Percentiles rank a stretch among this genome's conserved stretches.
These are phyloP conservation scores for Hassar affinis DNA, from an alignment of 2,113 vertebrate genomes.

Conservation along the genomic window DNA sequence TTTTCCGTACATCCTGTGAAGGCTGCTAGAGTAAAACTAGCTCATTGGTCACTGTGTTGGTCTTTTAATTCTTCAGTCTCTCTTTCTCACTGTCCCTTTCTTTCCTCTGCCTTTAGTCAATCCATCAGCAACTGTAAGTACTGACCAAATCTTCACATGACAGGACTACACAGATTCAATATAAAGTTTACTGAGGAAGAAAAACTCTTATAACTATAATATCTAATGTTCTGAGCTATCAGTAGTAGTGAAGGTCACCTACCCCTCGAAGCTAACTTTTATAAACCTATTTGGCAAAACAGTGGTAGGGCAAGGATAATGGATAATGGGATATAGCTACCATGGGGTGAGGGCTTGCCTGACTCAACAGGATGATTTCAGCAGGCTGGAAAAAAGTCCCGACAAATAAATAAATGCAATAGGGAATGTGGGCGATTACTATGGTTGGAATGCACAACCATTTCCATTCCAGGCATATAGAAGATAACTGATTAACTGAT, in stretches of 20 bases:
- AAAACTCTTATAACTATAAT: too few relatives aligned
- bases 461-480: too few relatives aligned
- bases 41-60: not conserved
- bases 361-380: not conserved
- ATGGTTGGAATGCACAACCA: too few relatives aligned
- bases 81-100: not conserved
- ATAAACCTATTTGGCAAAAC: not conserved
- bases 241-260: not conserved
- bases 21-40: not conserved
- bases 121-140: not conserved
- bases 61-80: not conserved
- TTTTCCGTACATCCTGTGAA: not conserved
- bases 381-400: not conserved
- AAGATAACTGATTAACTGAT: too few relatives aligned
- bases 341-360: not conserved
- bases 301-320: not conserved
- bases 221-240: not conserved
- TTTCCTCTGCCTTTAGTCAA: not conserved
- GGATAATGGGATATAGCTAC: not conserved
- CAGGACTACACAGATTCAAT: not conserved
- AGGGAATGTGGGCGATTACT: too few relatives aligned
- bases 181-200: not conserved
- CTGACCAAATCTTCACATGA: not conserved
- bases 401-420: too few relatives aligned
- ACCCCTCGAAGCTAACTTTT: not conserved